Percentiles rank a stretch among this genome's conserved stretches.
Evolutionary conservation across 2,797 vertebrate genomes (phyloP).

Genomic region (Brachymystax lenok): DNA sequence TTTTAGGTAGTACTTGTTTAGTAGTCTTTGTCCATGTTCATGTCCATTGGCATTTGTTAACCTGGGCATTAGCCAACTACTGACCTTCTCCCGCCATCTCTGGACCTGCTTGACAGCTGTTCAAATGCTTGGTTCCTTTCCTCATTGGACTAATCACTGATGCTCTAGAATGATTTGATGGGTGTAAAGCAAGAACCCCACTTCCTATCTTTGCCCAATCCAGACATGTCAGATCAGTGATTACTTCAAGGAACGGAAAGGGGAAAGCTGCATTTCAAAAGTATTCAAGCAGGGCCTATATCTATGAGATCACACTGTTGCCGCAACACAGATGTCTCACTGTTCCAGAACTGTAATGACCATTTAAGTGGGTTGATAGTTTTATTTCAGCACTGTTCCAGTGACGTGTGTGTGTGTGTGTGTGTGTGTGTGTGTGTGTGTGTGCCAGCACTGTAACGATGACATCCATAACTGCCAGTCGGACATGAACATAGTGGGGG

Average conservation of each 20-base stretch:
- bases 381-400: background rate
- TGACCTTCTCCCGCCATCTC: too few species aligned
- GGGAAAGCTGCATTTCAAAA: too few species aligned
- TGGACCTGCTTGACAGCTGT: too few species aligned
- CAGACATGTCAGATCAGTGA: background rate
- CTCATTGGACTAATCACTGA: too few species aligned
- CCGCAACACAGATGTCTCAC: background rate
- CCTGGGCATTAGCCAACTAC: too few species aligned
- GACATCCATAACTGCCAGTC: conserved; percentile 95
- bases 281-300: too few species aligned
- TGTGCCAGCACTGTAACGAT: conserved; percentile 90
- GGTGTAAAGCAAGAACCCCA: background rate
- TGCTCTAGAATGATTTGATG: too few species aligned
- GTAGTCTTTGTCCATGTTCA: too few species aligned
- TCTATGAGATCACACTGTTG: background rate
- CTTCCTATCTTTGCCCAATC: background rate
- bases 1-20: too few species aligned
- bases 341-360: background rate
- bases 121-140: too few species aligned
- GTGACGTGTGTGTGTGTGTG: background rate
- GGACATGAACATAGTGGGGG: conserved; percentile 98
- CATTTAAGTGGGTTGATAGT: background rate
- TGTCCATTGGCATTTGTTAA: too few species aligned
- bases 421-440: background rate
- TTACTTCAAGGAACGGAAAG: too few species aligned